Conservation (phyloP, 2,797 vertebrate species). For the Coregonus sp. region DNA sequence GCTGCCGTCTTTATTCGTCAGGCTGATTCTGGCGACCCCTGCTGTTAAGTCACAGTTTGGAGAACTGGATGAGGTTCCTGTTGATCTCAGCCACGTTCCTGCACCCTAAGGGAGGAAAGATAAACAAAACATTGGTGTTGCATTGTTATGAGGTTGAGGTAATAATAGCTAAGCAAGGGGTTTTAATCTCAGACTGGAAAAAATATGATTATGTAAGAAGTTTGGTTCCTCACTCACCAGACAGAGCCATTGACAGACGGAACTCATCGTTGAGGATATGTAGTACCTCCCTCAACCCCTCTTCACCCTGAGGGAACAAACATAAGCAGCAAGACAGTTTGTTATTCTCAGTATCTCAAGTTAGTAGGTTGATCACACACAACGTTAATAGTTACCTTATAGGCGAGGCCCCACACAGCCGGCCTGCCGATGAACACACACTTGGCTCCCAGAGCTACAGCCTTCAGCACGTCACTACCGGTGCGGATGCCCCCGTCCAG, state of each 20-base stretch:
- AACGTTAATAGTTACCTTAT: slow-evolving; percentile 78
- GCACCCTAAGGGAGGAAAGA: slow-evolving; percentile 77
- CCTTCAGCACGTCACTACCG: slow-evolving; percentile 90
- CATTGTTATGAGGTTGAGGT: neutral
- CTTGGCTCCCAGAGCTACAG: slow-evolving; percentile 90
- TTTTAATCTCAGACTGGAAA: neutral
- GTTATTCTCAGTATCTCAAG: neutral
- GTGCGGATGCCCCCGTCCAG: slow-evolving; percentile 91
- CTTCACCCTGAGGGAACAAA: slow-evolving; percentile 80
- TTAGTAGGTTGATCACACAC: neutral
- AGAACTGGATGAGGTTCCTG: slow-evolving; percentile 84
- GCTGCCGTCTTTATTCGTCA: slow-evolving; percentile 8
- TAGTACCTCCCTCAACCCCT: slow-evolving; percentile 85
- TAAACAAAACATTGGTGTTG: neutral
- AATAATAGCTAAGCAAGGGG: neutral
- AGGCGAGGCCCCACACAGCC: slow-evolving; percentile 91
- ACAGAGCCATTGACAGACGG: slow-evolving; percentile 86
- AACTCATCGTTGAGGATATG: slow-evolving; percentile 92
- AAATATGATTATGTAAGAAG: neutral
- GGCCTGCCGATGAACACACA: slow-evolving; percentile 94
- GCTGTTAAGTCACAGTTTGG: slow-evolving; percentile 78
- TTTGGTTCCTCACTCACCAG: slow-evolving; percentile 75
- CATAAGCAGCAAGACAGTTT: neutral
- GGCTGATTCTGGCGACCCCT: slow-evolving; percentile 37
- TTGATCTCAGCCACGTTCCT: slow-evolving; percentile 87